Percentiles rank a stretch among this genome's conserved stretches.
Conservation (phyloP, 2,888 invertebrate genomes). For the Acheta domesticus region DNA sequence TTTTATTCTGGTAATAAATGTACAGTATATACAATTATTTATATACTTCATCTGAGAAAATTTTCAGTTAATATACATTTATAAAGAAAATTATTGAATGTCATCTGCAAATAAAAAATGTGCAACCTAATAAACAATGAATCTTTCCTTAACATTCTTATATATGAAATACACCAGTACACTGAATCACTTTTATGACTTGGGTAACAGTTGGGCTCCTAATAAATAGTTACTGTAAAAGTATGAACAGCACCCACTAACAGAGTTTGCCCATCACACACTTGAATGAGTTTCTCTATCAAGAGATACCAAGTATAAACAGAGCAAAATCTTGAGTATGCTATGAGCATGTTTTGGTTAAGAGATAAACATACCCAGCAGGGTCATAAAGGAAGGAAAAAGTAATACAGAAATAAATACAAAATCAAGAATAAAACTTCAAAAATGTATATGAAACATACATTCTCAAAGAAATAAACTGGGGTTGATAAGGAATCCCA, state of each 20-base stretch:
- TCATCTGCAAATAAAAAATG: neutral
- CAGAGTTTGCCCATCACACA: neutral
- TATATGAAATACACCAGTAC: neutral
- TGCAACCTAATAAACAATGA: slow-evolving; percentile 2
- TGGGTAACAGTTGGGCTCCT: neutral
- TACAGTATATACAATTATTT: neutral
- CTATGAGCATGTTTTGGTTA: neutral
- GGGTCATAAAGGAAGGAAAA: neutral
- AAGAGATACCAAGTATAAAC: no score
- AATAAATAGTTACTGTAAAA: neutral
- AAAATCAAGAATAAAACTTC: neutral
- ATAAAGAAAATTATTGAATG: neutral
- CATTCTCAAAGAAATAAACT: neutral
- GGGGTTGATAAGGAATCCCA: no score
- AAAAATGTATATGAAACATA: neutral
- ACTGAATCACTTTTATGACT: neutral
- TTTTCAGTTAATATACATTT: neutral
- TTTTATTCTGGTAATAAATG: slow-evolving; percentile 7
- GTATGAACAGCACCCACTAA: neutral
- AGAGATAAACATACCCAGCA: neutral
- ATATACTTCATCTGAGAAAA: neutral
- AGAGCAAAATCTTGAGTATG: neutral
- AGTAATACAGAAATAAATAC: neutral
- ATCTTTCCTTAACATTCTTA: neutral
- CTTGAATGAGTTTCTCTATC: neutral